These are phyloP conservation scores for Eilema caniola DNA, from an alignment of 2,888 invertebrate species.

Conservation along the genomic window DNA sequence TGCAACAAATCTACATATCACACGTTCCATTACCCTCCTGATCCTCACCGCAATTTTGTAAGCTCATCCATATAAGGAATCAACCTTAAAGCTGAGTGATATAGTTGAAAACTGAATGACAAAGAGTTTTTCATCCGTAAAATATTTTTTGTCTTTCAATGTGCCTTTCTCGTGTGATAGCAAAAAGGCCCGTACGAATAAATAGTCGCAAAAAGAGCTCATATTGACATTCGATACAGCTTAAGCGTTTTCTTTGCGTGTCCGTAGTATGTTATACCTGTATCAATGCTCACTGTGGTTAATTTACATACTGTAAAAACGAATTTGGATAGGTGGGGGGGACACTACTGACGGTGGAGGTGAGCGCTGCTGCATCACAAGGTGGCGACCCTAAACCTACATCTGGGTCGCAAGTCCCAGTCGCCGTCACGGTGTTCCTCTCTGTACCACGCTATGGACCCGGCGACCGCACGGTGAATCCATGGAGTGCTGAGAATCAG, in stretches of 20 bases:
- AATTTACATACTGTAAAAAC: too few species aligned
- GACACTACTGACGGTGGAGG: too few species aligned
- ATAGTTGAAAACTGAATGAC: conserved; percentile 34
- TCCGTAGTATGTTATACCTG: conserved; percentile 25
- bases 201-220: conserved; percentile 35
- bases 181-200: conserved; percentile 43
- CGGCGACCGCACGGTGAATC: too few species aligned
- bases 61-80: conserved; percentile 15
- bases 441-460: too few species aligned
- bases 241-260: conserved; percentile 43
- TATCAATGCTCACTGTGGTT: neutral
- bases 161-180: conserved; percentile 43
- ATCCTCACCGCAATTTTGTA: conserved; percentile 54
- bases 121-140: conserved; percentile 23
- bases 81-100: conserved; percentile 19
- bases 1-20: conserved; percentile 75
- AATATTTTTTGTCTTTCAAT: conserved; percentile 38
- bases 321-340: too few species aligned
- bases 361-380: too few species aligned
- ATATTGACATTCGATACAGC: conserved; percentile 51
- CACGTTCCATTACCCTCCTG: conserved; percentile 71
- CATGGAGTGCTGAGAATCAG: too few species aligned
- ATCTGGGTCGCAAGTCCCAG: too few species aligned
- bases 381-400: too few species aligned
- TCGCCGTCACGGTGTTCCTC: too few species aligned